phyloP scores from a whole-genome alignment of 2,888 invertebrate species.

The Abrostola triplasia region DNA sequence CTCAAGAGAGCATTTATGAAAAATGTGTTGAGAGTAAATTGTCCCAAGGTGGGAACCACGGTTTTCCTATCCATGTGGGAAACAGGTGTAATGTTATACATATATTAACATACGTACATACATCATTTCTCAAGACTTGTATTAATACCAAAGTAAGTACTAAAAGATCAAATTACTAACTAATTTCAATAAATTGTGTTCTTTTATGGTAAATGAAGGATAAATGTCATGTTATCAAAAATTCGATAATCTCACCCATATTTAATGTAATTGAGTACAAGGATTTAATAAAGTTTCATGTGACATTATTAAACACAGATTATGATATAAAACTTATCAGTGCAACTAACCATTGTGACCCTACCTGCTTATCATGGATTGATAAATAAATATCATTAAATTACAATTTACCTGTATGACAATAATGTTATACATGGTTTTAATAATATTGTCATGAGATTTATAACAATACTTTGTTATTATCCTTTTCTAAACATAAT shows the following conservation, averaged over 20 bases:
- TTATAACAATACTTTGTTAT: neutral
- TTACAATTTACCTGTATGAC: constrained; percentile 20
- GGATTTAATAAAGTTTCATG: constrained; percentile 2
- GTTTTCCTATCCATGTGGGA: no score
- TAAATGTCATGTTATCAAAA: constrained; percentile 16
- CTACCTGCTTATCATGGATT: constrained; percentile 35
- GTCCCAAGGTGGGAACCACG: no score
- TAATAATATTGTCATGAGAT: neutral
- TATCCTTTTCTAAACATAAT: no score
- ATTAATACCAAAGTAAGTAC: no score
- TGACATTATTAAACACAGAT: constrained; percentile 44
- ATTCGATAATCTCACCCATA: constrained; percentile 6
- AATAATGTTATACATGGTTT: neutral
- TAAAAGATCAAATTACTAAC: no score
- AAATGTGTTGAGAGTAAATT: no score
- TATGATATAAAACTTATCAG: constrained; percentile 43
- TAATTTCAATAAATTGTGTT: no score
- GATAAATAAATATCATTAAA: constrained; percentile 44
- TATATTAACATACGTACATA: no score
- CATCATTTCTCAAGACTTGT: no score
- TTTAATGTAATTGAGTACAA: constrained; percentile 15
- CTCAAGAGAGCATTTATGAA: no score
- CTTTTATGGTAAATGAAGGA: neutral
- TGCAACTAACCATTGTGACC: constrained; percentile 6
- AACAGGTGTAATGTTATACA: no score